A percentile compares a stretch with the other conserved stretches of the same genome.
phyloP scores from a whole-genome alignment of 2,888 invertebrate genomes.

The Cylindroiulus punctatus region DNA sequence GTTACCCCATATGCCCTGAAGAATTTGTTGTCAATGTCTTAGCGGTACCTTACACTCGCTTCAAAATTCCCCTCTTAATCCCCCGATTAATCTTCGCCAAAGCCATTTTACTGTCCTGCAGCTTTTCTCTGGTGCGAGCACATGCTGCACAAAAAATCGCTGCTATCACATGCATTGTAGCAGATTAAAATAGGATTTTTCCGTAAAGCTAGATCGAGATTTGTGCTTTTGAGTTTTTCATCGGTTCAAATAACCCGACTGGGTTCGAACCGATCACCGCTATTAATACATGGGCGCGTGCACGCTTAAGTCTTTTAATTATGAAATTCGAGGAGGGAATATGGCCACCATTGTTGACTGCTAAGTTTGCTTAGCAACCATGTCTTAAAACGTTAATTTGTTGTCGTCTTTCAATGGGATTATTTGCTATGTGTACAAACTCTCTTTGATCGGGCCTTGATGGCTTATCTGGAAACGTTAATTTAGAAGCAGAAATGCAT shows the following conservation, averaged over 20 bases:
- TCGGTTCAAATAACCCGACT: constrained; percentile 22
- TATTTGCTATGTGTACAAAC: constrained; percentile 4
- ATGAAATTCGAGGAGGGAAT: constrained; percentile 28
- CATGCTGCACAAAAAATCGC: not conserved
- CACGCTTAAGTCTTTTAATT: constrained; percentile 37
- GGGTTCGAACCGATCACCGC: not conserved
- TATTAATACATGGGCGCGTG: constrained; percentile 38
- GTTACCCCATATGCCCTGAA: not conserved
- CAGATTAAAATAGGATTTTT: constrained; percentile 31
- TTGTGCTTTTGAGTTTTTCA: constrained; percentile 19
- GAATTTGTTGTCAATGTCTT: constrained; percentile 5
- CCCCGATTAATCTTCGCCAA: not conserved
- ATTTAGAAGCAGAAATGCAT: not conserved
- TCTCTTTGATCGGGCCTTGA: constrained; percentile 20
- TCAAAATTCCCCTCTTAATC: constrained; percentile 29
- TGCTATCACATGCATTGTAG: constrained; percentile 2
- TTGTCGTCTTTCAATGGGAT: constrained; percentile 36
- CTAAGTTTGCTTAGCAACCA: constrained; percentile 27
- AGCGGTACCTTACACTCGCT: not conserved
- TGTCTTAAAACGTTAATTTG: constrained; percentile 37
- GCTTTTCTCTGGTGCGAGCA: not conserved
- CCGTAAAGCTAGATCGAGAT: constrained; percentile 31
- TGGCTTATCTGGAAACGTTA: not conserved
- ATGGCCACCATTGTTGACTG: constrained; percentile 29
- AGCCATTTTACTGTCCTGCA: constrained; percentile 34